Evolutionary conservation across 2,888 invertebrate genomes (phyloP).

Genomic region (Venusia cambrica): DNA sequence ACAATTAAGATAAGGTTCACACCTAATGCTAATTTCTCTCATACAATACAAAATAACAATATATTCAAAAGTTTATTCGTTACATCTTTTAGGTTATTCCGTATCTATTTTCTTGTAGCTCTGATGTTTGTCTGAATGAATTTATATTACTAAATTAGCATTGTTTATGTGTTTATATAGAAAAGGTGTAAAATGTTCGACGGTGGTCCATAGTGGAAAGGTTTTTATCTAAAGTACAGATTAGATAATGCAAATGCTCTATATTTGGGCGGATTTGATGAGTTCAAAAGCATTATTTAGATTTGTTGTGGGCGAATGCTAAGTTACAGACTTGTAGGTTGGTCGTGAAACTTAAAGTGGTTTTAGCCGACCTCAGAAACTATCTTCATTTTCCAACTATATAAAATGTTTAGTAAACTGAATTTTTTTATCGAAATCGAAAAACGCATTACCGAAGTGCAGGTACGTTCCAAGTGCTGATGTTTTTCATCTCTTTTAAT

Average conservation of each 20-base stretch:
- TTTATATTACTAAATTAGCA: constrained; percentile 67
- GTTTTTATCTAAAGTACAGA: constrained; percentile 23
- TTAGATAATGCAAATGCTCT: constrained; percentile 26
- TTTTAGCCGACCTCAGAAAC: too few relatives aligned
- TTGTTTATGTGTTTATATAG: constrained; percentile 50
- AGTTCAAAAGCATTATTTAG: constrained; percentile 8
- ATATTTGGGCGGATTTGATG: constrained; percentile 19
- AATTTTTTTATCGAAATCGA: too few relatives aligned
- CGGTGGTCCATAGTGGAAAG: constrained; percentile 46
- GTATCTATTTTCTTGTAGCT: constrained; percentile 30
- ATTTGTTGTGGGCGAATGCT: constrained; percentile 16
- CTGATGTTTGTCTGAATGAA: constrained; percentile 52
- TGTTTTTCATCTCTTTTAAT: too few relatives aligned
- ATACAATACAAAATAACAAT: constrained; percentile 15
- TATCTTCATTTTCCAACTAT: too few relatives aligned
- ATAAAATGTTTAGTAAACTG: too few relatives aligned
- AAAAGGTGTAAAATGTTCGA: constrained; percentile 45
- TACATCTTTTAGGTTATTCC: constrained; percentile 5
- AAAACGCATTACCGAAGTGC: too few relatives aligned
- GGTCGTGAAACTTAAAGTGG: too few relatives aligned
- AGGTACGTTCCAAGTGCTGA: too few relatives aligned
- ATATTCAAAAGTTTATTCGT: constrained; percentile 8
- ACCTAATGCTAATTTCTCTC: constrained; percentile 13
- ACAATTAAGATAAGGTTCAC: constrained; percentile 12
- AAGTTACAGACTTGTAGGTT: too few relatives aligned